Evolutionary conservation across 2,113 vertebrate genomes (phyloP).

Genomic region (Gambusia affinis): DNA sequence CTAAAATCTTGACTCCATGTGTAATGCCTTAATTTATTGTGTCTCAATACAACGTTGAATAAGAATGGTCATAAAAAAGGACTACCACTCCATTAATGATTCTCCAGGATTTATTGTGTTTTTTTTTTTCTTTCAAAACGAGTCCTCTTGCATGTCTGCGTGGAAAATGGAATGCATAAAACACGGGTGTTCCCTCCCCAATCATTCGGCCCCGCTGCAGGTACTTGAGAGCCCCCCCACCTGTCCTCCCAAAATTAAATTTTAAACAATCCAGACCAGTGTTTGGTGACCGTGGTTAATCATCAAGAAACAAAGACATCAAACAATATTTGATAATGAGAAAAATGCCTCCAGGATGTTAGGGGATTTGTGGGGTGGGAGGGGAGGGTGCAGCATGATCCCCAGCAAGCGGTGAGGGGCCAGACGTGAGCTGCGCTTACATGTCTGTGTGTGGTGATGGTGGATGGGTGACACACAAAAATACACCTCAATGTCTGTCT

Average conservation of each 20-base stretch:
- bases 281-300: conserved; percentile 84
- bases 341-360: conserved; percentile 85
- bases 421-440: conserved; percentile 73
- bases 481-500: conserved; percentile 8
- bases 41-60: conserved; percentile 70
- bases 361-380: conserved; percentile 56
- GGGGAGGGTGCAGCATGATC: conserved; percentile 70
- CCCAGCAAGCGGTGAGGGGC: conserved; percentile 60
- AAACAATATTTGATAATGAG: conserved; percentile 87
- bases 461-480: conserved; percentile 40
- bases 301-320: conserved; percentile 86
- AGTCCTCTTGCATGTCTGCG: conserved; percentile 73
- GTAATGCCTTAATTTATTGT: conserved; percentile 70
- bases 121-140: conserved; percentile 56
- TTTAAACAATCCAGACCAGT: conserved; percentile 83
- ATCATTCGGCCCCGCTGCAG: conserved; percentile 72
- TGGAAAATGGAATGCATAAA: conserved; percentile 81
- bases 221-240: conserved; percentile 69
- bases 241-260: conserved; percentile 71
- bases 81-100: conserved; percentile 77
- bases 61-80: conserved; percentile 73
- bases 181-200: conserved; percentile 73
- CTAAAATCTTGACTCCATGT: conserved; percentile 66
- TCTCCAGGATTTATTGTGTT: conserved; percentile 77
- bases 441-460: conserved; percentile 57